These are phyloP conservation scores for Sthenelais limicola DNA, from an alignment of 2,888 invertebrate species.

Conservation along the genomic window DNA sequence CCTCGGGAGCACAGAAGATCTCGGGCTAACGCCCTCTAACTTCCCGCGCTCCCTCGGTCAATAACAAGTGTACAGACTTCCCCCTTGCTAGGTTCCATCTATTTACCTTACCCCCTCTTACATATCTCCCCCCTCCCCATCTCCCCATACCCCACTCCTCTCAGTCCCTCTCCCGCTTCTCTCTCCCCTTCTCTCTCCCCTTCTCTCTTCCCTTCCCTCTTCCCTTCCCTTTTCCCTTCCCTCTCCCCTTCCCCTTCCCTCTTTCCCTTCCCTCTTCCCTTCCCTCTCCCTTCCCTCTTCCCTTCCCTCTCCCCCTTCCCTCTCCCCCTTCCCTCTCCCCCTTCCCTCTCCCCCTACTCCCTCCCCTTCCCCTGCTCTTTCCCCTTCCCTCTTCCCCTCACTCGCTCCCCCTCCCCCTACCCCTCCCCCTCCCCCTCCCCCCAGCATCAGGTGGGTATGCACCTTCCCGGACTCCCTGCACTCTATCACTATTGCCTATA, in stretches of 20 bases:
- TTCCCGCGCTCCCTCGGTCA: background rate
- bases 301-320: background rate
- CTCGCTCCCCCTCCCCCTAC: background rate
- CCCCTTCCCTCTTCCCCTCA: conserved; percentile 3
- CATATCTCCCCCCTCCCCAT: no score
- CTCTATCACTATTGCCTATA: no score
- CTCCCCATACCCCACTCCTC: background rate
- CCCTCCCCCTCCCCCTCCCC: background rate
- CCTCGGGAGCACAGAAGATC: no score
- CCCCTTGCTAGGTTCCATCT: no score
- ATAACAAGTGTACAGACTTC: no score
- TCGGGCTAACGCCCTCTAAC: no score
- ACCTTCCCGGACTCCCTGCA: no score
- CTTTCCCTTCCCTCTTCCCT: background rate
- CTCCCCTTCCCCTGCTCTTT: background rate
- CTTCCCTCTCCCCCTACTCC: background rate
- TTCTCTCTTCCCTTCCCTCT: background rate
- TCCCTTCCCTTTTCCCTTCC: background rate
- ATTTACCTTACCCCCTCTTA: no score
- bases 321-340: background rate
- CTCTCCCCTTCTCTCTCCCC: background rate
- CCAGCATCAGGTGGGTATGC: no score
- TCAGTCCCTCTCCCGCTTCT: background rate
- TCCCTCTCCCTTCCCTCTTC: background rate
- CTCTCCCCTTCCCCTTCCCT: background rate